These are phyloP conservation scores for Agriopis leucophaearia DNA, from an alignment of 2,888 invertebrate genomes.

Conservation along the genomic window DNA sequence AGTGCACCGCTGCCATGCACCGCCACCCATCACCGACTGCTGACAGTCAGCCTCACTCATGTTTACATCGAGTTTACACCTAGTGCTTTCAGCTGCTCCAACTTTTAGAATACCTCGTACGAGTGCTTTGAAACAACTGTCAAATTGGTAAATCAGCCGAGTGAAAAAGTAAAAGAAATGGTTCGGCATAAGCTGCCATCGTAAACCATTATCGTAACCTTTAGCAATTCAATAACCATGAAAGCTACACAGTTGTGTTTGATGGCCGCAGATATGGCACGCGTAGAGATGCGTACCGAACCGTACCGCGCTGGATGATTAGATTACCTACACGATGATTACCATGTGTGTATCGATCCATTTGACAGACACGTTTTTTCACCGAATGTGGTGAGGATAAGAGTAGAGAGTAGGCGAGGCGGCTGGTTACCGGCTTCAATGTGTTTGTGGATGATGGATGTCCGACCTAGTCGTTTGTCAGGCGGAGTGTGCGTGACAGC, in stretches of 20 bases:
- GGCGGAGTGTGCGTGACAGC: slow-evolving; percentile 59
- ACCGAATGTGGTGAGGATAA: slow-evolving; percentile 57
- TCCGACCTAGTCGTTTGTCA: slow-evolving; percentile 56
- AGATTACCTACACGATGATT: slow-evolving; percentile 31
- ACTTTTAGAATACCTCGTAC: slow-evolving; percentile 4
- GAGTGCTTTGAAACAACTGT: background rate
- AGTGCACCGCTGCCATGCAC: slow-evolving; percentile 57
- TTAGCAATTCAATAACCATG: slow-evolving; percentile 24
- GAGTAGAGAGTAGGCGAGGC: slow-evolving; percentile 51
- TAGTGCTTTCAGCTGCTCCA: slow-evolving; percentile 21
- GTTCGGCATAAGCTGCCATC: slow-evolving; percentile 1
- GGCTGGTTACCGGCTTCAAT: slow-evolving; percentile 27
- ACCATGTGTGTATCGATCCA: slow-evolving; percentile 77
- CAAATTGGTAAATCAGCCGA: background rate
- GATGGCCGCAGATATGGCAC: slow-evolving; percentile 34
- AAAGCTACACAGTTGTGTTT: slow-evolving; percentile 33
- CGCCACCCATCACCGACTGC: slow-evolving; percentile 36
- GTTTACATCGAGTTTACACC: slow-evolving; percentile 30
- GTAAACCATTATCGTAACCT: slow-evolving; percentile 21
- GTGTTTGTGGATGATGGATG: slow-evolving; percentile 56
- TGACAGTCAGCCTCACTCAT: slow-evolving; percentile 40
- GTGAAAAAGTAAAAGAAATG: slow-evolving; percentile 11
- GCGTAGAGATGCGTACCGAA: slow-evolving; percentile 49
- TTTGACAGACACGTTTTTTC: slow-evolving; percentile 73
- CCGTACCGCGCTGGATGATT: slow-evolving; percentile 62